Conservation (phyloP, 53 echinoderm and acorn worm genomes). For the Patiria pectinifera region DNA sequence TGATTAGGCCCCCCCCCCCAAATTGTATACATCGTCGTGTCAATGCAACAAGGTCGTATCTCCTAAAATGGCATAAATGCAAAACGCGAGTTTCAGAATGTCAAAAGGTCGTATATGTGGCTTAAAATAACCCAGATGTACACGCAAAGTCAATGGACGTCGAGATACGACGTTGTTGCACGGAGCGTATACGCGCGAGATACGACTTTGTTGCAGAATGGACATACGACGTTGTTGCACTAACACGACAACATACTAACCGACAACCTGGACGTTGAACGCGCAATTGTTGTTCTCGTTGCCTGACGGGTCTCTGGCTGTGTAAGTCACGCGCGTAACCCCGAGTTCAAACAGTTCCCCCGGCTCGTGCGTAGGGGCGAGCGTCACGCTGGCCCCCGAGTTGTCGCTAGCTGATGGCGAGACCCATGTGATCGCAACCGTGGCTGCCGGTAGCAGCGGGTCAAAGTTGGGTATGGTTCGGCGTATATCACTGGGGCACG, state of each 20-base stretch:
- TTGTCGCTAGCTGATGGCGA: neutral
- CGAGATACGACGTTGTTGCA: no score
- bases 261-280: neutral
- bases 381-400: neutral
- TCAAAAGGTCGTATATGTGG: no score
- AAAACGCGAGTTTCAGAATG: no score
- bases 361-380: constrained; percentile 15
- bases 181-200: no score
- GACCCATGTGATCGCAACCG: constrained; percentile 9
- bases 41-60: no score
- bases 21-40: no score
- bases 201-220: no score
- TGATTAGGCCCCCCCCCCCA: no score
- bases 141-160: no score
- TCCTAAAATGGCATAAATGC: no score
- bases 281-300: neutral
- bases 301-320: constrained; percentile 2
- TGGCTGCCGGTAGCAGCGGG: neutral
- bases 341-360: constrained; percentile 4
- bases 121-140: no score
- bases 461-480: neutral
- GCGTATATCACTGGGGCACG: neutral
- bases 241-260: neutral
- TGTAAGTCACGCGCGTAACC: constrained; percentile 23
- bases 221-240: no score